Percentiles rank a stretch among this genome's conserved stretches.
Evolutionary conservation across 2,113 vertebrate species (phyloP).

Genomic region (Sminthopsis crassicaudata): DNA sequence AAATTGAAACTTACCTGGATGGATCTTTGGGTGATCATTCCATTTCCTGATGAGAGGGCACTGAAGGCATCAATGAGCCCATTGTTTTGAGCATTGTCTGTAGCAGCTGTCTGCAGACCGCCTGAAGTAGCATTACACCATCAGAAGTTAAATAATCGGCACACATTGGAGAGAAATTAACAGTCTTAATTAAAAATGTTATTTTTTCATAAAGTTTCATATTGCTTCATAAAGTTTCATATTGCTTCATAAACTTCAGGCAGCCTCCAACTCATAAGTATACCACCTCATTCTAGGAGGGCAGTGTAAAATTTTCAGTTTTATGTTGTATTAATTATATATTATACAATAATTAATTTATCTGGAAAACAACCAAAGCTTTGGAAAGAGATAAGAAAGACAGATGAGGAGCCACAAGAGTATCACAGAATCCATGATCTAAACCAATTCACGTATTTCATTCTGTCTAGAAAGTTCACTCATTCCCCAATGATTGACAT

Average conservation of each 20-base stretch:
- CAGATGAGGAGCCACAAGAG: background rate
- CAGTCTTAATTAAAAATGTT: slow-evolving; percentile 4
- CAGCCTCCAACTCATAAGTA: background rate
- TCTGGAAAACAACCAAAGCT: background rate
- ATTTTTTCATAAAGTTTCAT: background rate
- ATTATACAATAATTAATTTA: background rate
- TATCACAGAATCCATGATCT: slow-evolving; percentile 4
- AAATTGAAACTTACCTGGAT: slow-evolving; percentile 81
- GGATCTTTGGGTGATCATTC: slow-evolving; percentile 70
- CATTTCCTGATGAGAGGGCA: slow-evolving; percentile 77
- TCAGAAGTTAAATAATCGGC: slow-evolving; percentile 33
- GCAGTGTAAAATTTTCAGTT: slow-evolving; percentile 7
- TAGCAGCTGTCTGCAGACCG: slow-evolving; percentile 75
- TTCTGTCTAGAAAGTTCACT: background rate
- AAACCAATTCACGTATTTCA: background rate
- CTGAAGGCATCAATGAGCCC: slow-evolving; percentile 83
- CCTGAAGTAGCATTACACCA: slow-evolving; percentile 70
- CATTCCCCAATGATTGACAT: background rate
- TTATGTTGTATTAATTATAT: background rate
- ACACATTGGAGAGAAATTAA: slow-evolving; percentile 9
- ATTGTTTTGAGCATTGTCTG: slow-evolving; percentile 78
- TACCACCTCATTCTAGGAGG: slow-evolving; percentile 28
- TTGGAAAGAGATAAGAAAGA: slow-evolving; percentile 2
- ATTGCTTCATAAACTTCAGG: slow-evolving; percentile 8
- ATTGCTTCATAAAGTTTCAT: slow-evolving; percentile 12